Base-by-base conservation (phyloP, 2,888 invertebrate species). In the Agrochola litura region DNA sequence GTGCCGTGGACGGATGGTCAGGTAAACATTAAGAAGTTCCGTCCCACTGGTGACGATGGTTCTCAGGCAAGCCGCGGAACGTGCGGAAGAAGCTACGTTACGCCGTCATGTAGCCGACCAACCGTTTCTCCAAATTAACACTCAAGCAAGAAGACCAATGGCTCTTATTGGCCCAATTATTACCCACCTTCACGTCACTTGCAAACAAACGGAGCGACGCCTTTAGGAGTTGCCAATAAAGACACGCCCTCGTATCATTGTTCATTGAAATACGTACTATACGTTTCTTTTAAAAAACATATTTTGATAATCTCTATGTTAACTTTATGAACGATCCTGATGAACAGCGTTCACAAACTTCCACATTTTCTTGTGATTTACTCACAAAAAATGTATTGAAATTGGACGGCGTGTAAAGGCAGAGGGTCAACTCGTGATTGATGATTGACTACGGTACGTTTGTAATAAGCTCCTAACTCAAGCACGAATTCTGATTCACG, bases 31-130 rank as follows among this genome's bases (percentile, higher is more conserved):
- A 73, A 78, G 82, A 73, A 82, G 80, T 84, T 86, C 81, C 83
- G 73, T 85, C 81, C 83, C 83, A 89, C 82, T 85, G 86, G 81
- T 86, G 82, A 85, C 78, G 83, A 81, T 87, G 87, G 90, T 94
- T 95, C 94, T 89, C 93, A 95, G 91, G 91, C 92, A 92, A 79
- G 82, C 85, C 78, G 92, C 91, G 93, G 91, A 94, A 94, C 93
- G 90, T 86, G 84, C 90, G 91, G 91, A 91, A 91, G 91, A 90
- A 86, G 83, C 74, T 90, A 90, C 88, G 89, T 88, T 88, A 87
- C 85, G 84, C 82, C 79, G 66, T 69, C 79, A 80, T 76, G 77
- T 81, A 84, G 76, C 78, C 84, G 77, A 56, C 84, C 87, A 88
- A 88, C 87, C 89, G 82, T 84, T 79, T 84, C 80, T 79, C 64